phyloP scores from a whole-genome alignment of 2,888 invertebrate genomes.

The Dorcus hopei region DNA sequence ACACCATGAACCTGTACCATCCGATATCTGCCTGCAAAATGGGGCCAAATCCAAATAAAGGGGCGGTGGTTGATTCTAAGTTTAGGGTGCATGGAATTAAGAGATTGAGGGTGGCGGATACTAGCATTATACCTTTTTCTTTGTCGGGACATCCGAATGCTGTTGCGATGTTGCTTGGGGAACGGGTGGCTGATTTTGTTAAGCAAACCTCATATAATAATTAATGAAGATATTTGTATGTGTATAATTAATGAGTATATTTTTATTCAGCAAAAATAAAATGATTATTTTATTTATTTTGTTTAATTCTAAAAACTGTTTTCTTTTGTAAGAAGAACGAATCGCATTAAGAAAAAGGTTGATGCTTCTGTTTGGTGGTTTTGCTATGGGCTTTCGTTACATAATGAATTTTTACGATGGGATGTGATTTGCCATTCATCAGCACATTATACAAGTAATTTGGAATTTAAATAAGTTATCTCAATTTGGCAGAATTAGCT shows the following conservation, averaged over 20 bases:
- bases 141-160: constrained; percentile 54
- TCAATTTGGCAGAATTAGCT: neutral
- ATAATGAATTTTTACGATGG: too few species aligned
- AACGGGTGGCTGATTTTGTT: constrained; percentile 53
- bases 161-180: constrained; percentile 54
- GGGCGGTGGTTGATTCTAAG: constrained; percentile 35
- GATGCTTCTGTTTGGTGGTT: too few species aligned
- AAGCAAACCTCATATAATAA: neutral
- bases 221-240: too few species aligned
- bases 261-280: neutral
- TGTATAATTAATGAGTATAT: too few species aligned
- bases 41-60: constrained; percentile 19
- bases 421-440: neutral
- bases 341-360: too few species aligned
- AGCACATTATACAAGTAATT: neutral
- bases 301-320: too few species aligned
- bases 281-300: neutral
- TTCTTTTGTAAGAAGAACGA: too few species aligned
- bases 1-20: constrained; percentile 20
- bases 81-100: constrained; percentile 52
- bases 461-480: neutral
- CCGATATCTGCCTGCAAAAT: constrained; percentile 26
- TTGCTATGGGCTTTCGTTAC: neutral
- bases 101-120: constrained; percentile 53
- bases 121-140: constrained; percentile 53